A percentile compares a stretch with the other conserved stretches of the same genome.
phyloP scores from a whole-genome alignment of 2,888 invertebrate genomes.

The Rhopalosiphum nymphaeae region DNA sequence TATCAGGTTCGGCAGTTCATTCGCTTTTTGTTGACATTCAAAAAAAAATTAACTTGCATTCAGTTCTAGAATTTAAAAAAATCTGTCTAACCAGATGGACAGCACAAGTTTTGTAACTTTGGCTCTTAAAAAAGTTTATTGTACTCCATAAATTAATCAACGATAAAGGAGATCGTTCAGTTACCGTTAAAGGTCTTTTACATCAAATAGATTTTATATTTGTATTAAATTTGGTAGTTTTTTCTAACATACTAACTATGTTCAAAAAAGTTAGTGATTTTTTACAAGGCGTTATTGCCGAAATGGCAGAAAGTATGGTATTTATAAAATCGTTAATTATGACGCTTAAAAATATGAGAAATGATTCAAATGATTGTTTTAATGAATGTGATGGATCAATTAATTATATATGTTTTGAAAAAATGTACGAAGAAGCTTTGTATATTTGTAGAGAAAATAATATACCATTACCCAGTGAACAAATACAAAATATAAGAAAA shows the following conservation, averaged over 20 bases:
- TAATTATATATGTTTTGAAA: no score
- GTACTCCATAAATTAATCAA: conserved; percentile 26
- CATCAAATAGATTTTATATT: conserved; percentile 38
- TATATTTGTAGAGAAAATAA: no score
- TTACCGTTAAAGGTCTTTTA: conserved; percentile 27
- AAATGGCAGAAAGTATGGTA: no score
- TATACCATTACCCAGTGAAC: no score
- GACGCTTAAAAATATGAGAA: no score
- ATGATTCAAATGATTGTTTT: no score
- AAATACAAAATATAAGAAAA: no score
- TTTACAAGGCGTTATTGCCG: no score
- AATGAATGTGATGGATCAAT: no score
- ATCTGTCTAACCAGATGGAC: conserved; percentile 40
- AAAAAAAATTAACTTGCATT: conserved; percentile 42
- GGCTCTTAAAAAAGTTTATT: conserved; percentile 23
- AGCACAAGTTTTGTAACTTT: conserved; percentile 23
- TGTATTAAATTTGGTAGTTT: not conserved
- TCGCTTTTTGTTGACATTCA: conserved; percentile 14
- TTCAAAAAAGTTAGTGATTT: no score
- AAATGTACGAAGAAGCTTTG: no score
- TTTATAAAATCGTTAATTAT: no score
- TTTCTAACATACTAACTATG: conserved; percentile 28
- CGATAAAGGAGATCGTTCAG: conserved; percentile 21
- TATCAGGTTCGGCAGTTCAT: conserved; percentile 47
- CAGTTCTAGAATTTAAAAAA: conserved; percentile 50